Conservation (phyloP, 2,797 vertebrate genomes). For the Dicrostonyx torquatus region DNA sequence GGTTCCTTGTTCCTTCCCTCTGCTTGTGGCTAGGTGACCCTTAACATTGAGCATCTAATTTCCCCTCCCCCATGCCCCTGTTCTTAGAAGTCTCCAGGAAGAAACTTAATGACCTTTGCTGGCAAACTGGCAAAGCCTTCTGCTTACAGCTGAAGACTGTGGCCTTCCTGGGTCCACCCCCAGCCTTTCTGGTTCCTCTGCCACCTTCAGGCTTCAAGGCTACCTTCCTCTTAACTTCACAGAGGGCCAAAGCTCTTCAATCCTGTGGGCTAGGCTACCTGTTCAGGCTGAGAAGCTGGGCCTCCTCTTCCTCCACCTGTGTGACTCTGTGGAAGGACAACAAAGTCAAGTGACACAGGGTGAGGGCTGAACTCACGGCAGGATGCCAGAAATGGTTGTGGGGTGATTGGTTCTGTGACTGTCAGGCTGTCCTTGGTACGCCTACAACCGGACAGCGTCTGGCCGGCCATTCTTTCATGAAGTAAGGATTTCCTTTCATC, state of each 20-base stretch:
- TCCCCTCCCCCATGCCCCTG: neutral
- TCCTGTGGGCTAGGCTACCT: neutral
- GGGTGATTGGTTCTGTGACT: neutral
- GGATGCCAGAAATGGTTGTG: neutral
- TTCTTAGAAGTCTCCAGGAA: slow-evolving; percentile 58
- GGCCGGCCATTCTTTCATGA: slow-evolving; percentile 17
- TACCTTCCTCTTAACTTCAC: neutral
- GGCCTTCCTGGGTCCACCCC: neutral
- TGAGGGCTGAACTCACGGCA: neutral
- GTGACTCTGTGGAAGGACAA: neutral
- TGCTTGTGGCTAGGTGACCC: neutral
- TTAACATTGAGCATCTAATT: neutral
- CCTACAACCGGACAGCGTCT: neutral
- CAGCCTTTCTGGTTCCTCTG: neutral
- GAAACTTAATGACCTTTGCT: neutral
- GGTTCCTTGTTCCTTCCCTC: neutral
- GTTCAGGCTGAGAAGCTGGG: neutral
- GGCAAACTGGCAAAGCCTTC: neutral
- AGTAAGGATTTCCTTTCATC: slow-evolving; percentile 64
- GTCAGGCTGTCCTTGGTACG: neutral
- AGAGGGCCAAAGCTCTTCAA: fast-evolving
- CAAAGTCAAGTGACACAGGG: neutral
- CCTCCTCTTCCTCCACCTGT: neutral
- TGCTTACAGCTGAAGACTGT: neutral
- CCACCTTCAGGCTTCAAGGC: neutral